phyloP scores from a whole-genome alignment of 35 echinoderm and acorn worm genomes.

The Stichopus chloronotus region DNA sequence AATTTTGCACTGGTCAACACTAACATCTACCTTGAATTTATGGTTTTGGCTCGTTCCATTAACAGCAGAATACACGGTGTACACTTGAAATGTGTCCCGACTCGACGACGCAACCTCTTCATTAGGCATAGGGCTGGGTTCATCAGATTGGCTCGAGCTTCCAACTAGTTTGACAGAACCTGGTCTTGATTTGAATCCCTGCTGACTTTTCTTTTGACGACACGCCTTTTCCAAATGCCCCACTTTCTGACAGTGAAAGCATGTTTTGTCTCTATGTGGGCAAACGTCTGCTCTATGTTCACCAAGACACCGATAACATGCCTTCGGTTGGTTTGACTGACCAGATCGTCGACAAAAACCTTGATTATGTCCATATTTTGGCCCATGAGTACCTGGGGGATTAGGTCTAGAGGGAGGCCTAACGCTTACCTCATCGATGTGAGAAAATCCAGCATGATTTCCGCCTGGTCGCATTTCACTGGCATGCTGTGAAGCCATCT shows the following conservation, averaged over 20 bases:
- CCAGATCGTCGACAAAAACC: background rate
- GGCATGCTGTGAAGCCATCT: slow-evolving; percentile 22
- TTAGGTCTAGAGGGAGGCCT: background rate
- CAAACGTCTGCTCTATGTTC: background rate
- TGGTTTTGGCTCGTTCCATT: background rate
- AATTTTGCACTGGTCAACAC: background rate
- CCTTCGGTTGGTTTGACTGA: background rate
- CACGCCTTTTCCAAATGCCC: slow-evolving; percentile 31
- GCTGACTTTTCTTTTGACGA: background rate
- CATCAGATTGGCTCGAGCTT: no score
- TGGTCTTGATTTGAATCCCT: background rate
- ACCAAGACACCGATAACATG: slow-evolving; percentile 23
- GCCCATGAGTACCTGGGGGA: background rate
- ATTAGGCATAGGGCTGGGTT: no score
- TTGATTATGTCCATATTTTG: background rate
- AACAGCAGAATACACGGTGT: background rate
- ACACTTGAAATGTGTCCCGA: background rate
- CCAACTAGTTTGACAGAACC: no score
- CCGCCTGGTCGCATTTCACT: background rate
- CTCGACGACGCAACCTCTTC: no score
- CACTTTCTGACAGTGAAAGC: slow-evolving; percentile 7
- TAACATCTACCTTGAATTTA: background rate
- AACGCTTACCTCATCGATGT: background rate
- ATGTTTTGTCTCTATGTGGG: background rate
- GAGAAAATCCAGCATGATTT: background rate